Evolutionary conservation across 2,797 vertebrate species (phyloP), one percentile per base, ranked within the genome.

Genomic region (Anas acuta): DNA sequence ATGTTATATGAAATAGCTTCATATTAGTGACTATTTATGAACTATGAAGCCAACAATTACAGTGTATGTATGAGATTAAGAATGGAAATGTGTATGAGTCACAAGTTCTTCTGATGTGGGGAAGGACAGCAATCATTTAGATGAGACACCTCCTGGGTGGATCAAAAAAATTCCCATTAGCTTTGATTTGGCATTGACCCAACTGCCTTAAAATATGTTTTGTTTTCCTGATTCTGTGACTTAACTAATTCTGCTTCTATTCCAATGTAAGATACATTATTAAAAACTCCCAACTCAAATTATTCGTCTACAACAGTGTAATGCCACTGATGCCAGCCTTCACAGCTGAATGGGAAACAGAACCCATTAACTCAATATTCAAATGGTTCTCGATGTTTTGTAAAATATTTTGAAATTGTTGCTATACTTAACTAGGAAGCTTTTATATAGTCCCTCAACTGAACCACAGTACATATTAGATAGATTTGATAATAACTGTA

Each of bases 41-140:
- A 84, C 43, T 91, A 66, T 39, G 33, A 92, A 91, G 47, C 39
- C 41, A 93, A 51, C 1, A 5, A 70, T 88, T 91, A 81, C 87
- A 86, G 37, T 1, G 2, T 70, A 88, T 77, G 12, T 76, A 90
- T 86, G 86, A 94, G 54, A 88, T 93, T 84, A 93, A 83, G 84
- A 73, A 78, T 70, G 73, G 78, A 87, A 93, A 84, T 67, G 28
- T 11, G 3, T 85, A 21, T 64, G 37, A 92, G 28, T 76, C 76
- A 95, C 5, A 26, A 73, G 32, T 6, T 58, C 32, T 86, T 87
- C 54, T 92, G 32, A 56, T 81, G 49, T 61, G 47, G 39, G 18
- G 22, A 87, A 87, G 19, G 35, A 61, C 43, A 82, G 23, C 73
- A 91, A 49, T 80, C 30, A 80, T 82, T 94, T 72, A 74, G 41